phyloP scores from a whole-genome alignment of 2,888 invertebrate species.

The Dendrolimus pini region DNA sequence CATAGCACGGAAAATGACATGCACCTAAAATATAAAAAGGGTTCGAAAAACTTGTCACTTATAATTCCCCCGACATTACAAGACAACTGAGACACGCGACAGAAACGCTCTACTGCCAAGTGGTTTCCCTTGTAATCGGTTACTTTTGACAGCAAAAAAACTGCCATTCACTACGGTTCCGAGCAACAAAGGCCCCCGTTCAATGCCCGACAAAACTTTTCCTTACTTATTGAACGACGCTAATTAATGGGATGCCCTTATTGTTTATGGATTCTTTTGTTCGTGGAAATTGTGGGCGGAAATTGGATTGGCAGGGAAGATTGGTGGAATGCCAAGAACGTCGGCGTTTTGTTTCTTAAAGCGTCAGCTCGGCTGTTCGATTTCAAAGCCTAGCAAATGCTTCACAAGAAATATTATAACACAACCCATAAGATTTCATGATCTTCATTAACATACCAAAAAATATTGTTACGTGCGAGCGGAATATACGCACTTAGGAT shows the following conservation, averaged over 20 bases:
- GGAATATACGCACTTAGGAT: too few species aligned
- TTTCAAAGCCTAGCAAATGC: not conserved
- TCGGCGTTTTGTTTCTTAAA: not conserved
- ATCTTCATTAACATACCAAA: too few species aligned
- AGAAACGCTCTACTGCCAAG: constrained; percentile 18
- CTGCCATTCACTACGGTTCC: constrained; percentile 21
- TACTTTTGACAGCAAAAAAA: constrained; percentile 23
- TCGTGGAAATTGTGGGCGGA: not conserved
- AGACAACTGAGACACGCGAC: not conserved
- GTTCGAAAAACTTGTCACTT: too few species aligned
- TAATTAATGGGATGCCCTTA: constrained; percentile 24
- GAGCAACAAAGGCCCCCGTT: constrained; percentile 19
- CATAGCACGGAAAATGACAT: too few species aligned
- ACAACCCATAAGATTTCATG: too few species aligned
- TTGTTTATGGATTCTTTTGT: constrained; percentile 27
- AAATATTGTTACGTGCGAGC: too few species aligned
- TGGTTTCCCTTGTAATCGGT: constrained; percentile 33
- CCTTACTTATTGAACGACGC: constrained; percentile 6
- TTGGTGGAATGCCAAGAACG: not conserved
- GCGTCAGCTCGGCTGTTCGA: not conserved
- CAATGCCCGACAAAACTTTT: constrained; percentile 21
- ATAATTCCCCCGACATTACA: not conserved
- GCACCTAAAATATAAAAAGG: too few species aligned
- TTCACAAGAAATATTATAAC: too few species aligned
- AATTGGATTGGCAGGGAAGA: not conserved